Percentiles rank a stretch among this genome's conserved stretches.
These are phyloP conservation scores for Onthophagus sagittarius DNA, from an alignment of 2,888 invertebrate species.

Conservation along the genomic window DNA sequence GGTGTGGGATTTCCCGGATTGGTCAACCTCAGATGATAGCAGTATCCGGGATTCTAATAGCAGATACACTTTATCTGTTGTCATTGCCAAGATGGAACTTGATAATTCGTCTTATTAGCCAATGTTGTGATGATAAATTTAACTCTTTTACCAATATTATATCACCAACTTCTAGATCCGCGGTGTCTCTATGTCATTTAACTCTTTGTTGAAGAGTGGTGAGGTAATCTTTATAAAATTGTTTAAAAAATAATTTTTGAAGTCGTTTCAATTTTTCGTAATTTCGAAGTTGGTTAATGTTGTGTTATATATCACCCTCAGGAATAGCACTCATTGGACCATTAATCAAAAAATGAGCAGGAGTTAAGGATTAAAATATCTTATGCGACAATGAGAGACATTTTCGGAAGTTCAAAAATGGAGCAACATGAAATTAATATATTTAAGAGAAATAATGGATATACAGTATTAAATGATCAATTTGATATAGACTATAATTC, in stretches of 20 bases:
- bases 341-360: background rate
- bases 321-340: background rate
- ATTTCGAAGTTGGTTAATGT: background rate
- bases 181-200: background rate
- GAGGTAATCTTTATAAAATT: background rate
- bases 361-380: conserved; percentile 1
- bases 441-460: too few relatives aligned
- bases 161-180: background rate
- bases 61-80: background rate
- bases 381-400: too few relatives aligned
- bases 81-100: background rate
- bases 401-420: too few relatives aligned
- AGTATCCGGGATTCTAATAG: too few relatives aligned
- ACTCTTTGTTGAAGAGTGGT: background rate
- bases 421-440: too few relatives aligned
- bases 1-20: too few relatives aligned
- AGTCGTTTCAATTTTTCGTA: background rate
- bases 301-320: background rate
- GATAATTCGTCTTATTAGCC: background rate
- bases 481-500: too few relatives aligned
- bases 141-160: background rate
- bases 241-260: background rate
- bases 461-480: too few relatives aligned
- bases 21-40: too few relatives aligned
- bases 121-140: background rate